A percentile compares a stretch with the other conserved stretches of the same genome.
These are phyloP conservation scores for Lasioglossum leucozonium DNA, from an alignment of 2,888 invertebrate species.

Conservation along the genomic window DNA sequence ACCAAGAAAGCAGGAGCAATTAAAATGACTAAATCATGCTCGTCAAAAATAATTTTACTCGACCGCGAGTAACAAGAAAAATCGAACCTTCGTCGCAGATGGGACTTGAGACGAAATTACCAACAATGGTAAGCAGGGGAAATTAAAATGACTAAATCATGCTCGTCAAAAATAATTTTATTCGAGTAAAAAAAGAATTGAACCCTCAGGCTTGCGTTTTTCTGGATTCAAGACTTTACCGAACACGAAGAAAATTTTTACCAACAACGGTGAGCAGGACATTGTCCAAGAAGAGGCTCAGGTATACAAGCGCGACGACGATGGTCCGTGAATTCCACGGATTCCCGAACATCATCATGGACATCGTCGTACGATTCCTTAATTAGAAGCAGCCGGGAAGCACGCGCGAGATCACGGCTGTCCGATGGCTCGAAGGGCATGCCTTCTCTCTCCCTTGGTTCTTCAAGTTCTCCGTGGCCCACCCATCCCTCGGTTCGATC, in stretches of 20 bases:
- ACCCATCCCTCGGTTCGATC: neutral
- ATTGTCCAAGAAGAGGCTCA: conserved; percentile 93
- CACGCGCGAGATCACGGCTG: conserved; percentile 10
- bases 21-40: too few species aligned
- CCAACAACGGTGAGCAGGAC: conserved; percentile 95
- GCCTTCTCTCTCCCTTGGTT: neutral
- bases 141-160: too few species aligned
- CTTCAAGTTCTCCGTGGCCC: neutral
- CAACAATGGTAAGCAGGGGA: too few species aligned
- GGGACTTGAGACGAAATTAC: too few species aligned
- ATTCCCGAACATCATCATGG: conserved; percentile 42
- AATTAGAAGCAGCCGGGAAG: conserved; percentile 10
- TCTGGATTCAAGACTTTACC: too few species aligned
- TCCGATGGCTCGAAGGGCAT: conserved; percentile 20
- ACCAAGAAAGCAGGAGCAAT: too few species aligned
- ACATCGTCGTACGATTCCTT: neutral
- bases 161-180: too few species aligned
- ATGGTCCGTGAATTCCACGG: conserved; percentile 70
- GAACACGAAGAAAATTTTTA: conserved; percentile 80
- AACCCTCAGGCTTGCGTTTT: too few species aligned
- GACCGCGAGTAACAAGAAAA: too few species aligned
- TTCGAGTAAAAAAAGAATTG: too few species aligned
- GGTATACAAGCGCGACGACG: conserved; percentile 88
- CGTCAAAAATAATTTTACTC: too few species aligned
- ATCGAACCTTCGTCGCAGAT: too few species aligned